Conservation (phyloP, 2,888 invertebrate genomes). For the Digitonthophagus gazella region DNA sequence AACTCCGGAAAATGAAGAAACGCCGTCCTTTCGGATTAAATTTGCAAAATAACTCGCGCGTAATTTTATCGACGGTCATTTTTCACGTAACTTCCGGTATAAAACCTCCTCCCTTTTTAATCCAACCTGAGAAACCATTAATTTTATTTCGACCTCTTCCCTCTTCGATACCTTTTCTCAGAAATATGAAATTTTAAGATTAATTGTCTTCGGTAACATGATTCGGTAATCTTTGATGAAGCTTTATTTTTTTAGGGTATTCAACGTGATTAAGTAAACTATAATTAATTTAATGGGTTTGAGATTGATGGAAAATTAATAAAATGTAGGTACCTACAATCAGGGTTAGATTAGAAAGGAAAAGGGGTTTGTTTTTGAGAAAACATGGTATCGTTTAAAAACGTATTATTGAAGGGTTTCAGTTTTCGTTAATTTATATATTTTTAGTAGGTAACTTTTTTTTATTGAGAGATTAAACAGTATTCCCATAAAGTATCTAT, state of each 20-base stretch:
- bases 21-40: not conserved
- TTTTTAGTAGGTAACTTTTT: too few species aligned
- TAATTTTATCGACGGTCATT: not conserved
- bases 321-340: not conserved
- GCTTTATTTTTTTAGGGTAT: not conserved
- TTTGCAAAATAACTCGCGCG: not conserved
- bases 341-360: not conserved
- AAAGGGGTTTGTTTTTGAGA: too few species aligned
- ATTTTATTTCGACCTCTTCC: not conserved
- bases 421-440: too few species aligned
- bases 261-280: not conserved
- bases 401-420: not conserved
- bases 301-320: not conserved
- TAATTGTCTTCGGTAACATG: not conserved
- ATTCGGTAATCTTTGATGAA: too few species aligned
- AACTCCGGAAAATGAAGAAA: not conserved
- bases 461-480: too few species aligned
- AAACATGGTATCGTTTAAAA: not conserved
- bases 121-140: not conserved
- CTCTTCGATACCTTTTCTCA: not conserved
- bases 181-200: not conserved
- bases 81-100: not conserved
- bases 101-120: not conserved
- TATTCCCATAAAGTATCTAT: too few species aligned
- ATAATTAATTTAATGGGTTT: not conserved